Evolutionary conservation across 2,888 invertebrate species (phyloP), one percentile per base, ranked within the genome.

Genomic region (Xestia sexstrigata): DNA sequence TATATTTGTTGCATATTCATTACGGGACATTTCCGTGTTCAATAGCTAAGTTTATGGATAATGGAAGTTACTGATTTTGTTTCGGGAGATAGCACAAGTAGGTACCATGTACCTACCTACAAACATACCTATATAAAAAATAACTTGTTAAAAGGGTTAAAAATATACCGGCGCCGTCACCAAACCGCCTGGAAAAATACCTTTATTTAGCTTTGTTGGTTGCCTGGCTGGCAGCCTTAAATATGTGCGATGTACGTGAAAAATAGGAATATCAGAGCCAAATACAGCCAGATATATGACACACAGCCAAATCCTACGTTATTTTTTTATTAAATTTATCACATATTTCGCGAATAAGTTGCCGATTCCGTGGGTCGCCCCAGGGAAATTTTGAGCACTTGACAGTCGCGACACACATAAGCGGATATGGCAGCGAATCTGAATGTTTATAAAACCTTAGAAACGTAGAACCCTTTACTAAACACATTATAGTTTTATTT

Each of bases 311-410:
- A 81, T 75, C 63, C 45, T 7, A 63, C 66, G 71, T 69, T 68
- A 81, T 74, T 52, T 79, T 76, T 73, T 74, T 81, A 84, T 87
- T 69, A 75, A 85, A 87, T 82, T 83, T 82, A 80, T 84, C 68
- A 76, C 70, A 78, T 72, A 81, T 88, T 68, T 77, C 75, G 45
- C 68, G 66, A 74, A 83, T 87, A 87, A 87, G 78, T 83, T 82
- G 81, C 67, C 67, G 65, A 74, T 83, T 79, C 77, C 83, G 52
- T 52, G 75, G 78, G 71, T 60, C 74, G 52, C 89, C 81, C 88
- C 13, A 42, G 89, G 88, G 79, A 88, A 88, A 86, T 87, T n/a
- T 79, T 78, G 55, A 47, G 71, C 70, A 69, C 73, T 78, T 78
- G 65, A 73, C 72, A 62, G 65, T 65, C 30, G n/a, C 60, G 71